Percentiles rank a stretch among this genome's conserved stretches.
phyloP scores from a whole-genome alignment of 1,140 invertebrate species.

The Stegodyphus mimosarum region DNA sequence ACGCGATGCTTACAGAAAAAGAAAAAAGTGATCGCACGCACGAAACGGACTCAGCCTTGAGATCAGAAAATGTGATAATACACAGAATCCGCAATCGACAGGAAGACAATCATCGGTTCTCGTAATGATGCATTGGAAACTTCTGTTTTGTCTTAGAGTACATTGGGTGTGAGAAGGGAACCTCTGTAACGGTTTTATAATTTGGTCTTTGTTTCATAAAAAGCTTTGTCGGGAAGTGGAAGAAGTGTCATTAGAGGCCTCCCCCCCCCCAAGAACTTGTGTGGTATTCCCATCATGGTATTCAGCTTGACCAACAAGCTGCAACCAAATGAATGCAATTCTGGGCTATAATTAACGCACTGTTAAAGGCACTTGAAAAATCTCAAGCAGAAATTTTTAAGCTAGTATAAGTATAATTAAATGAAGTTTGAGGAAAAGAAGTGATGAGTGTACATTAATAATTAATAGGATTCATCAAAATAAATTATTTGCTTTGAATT shows the following conservation, averaged over 20 bases:
- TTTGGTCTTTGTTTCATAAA: conserved; percentile 48
- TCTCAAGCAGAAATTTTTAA: too few species aligned
- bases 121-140: conserved; percentile 44
- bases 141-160: conserved; percentile 10
- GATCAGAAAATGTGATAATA: conserved; percentile 44
- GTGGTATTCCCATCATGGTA: too few species aligned
- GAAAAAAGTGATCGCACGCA: conserved; percentile 20
- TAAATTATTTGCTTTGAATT: too few species aligned
- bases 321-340: too few species aligned
- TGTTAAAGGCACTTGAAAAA: too few species aligned
- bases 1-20: conserved; percentile 21
- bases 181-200: conserved; percentile 51
- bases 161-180: conserved; percentile 10
- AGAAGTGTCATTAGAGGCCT: conserved; percentile 29
- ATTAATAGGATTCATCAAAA: too few species aligned
- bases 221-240: conserved; percentile 37
- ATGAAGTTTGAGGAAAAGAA: too few species aligned
- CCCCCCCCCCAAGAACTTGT: too few species aligned
- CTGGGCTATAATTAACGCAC: too few species aligned
- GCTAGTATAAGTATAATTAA: too few species aligned
- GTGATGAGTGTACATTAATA: too few species aligned
- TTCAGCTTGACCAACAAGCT: too few species aligned
- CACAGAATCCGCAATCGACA: conserved; percentile 43
- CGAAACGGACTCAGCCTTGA: conserved; percentile 31
- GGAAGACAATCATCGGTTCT: conserved; percentile 45